Base-by-base conservation (phyloP, 2,797 vertebrate genomes). In the Otolemur crassicaudatus region DNA sequence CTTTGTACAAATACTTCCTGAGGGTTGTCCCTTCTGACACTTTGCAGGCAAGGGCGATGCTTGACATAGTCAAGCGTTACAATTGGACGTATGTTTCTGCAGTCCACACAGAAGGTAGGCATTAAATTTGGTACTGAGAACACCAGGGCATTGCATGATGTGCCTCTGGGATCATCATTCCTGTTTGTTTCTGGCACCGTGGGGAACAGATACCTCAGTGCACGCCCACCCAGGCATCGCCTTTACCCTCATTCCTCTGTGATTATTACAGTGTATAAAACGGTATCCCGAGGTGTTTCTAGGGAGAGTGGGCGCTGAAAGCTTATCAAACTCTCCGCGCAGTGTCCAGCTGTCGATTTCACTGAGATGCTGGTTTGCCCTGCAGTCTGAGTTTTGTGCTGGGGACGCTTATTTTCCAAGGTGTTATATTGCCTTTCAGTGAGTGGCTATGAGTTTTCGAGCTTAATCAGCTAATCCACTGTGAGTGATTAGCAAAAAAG, bases 71-170 rank as follows among this genome's bases (percentile, higher is more conserved):
- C 95, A 99, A 99, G 96, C 99, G 99, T 14, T 99, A 99, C 99
- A 99, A 99, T 98, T 99, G 99, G 99, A 99, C 99, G 95, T 99
- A 99, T 81, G 99, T 99, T 85, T 99, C 99, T 7, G 99, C 99
- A 7, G 99, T 99, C 85, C 99, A 99, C 98, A 99, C 99, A 4
- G 99, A 99, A 99, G 99, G 99, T 99, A 98, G 99, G 99, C 98
- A 93, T 79, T 93, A 40, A 84, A 29, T 93, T 77, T 58, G 91
- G 89, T 82, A 31, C 67, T 4, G 23, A 94, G 73, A 37, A 86
- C 94, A n/a, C 29, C 80, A 90, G 90, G 43, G 73, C 60, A n/a
- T 40, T 96, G 73, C 75, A 79, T 56, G 87, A 8, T 86, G 75
- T 81, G 84, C 43, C 31, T 19, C 84, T 86, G 73, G 77, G 58